phyloP scores from a whole-genome alignment of 2,888 invertebrate genomes.

The Drosophila peninsularis region DNA sequence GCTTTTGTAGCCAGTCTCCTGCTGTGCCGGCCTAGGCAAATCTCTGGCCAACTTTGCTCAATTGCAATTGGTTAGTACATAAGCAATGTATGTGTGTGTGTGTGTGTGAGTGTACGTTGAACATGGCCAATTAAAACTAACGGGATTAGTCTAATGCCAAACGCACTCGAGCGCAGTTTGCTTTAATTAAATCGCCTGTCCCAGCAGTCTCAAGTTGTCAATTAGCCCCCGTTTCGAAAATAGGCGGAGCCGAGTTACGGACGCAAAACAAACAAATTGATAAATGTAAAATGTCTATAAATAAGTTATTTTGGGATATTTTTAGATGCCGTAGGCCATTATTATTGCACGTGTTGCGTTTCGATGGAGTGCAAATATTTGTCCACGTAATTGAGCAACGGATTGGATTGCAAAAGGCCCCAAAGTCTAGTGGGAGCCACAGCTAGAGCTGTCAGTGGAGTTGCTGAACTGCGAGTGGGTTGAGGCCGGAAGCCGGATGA shows the following conservation, averaged over 20 bases:
- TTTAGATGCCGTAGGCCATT: slow-evolving; percentile 36
- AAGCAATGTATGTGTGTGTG: slow-evolving; percentile 10
- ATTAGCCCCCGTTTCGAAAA: slow-evolving; percentile 39
- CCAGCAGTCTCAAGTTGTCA: slow-evolving; percentile 64
- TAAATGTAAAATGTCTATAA: slow-evolving; percentile 55
- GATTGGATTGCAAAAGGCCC: slow-evolving; percentile 52
- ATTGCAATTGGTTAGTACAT: slow-evolving; percentile 42
- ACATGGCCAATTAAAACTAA: slow-evolving; percentile 75
- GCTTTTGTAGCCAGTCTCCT: slow-evolving; percentile 52
- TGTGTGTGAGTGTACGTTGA: slow-evolving; percentile 47
- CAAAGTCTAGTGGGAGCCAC: slow-evolving; percentile 2
- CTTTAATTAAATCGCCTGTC: slow-evolving; percentile 70
- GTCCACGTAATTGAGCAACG: slow-evolving; percentile 69
- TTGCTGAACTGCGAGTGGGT: not conserved
- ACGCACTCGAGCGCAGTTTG: slow-evolving; percentile 71
- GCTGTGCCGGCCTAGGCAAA: slow-evolving; percentile 47
- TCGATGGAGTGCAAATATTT: slow-evolving; percentile 54
- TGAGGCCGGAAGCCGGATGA: slow-evolving; percentile 5
- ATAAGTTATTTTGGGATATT: slow-evolving; percentile 44
- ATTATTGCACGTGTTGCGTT: slow-evolving; percentile 49
- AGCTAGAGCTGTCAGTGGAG: not conserved
- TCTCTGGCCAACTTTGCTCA: slow-evolving; percentile 21
- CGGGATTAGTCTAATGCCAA: slow-evolving; percentile 62
- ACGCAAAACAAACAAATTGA: slow-evolving; percentile 35
- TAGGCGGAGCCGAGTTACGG: not conserved